Evolutionary conservation across 2,888 invertebrate genomes (phyloP), one percentile per base, ranked within the genome.

Genomic region (Caenorhabditis plicata): DNA sequence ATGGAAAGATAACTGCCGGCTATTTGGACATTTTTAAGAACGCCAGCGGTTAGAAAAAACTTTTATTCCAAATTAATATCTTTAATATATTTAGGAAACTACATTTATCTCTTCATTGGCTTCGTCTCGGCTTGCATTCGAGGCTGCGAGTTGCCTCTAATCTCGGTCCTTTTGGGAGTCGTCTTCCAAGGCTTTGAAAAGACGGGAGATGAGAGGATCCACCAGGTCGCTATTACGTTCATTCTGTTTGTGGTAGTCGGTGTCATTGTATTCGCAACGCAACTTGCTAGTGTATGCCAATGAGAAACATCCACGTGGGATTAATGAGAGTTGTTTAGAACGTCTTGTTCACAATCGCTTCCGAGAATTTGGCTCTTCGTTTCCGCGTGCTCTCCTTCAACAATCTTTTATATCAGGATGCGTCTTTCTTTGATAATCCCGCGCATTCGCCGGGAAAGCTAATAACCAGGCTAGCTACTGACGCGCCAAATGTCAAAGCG

Each of bases 91-190:
- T 40, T n/a, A 40, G 68, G 68, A 38, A 58, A 73, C 40, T 72
- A 74, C 40, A 27, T 56, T 22, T 64, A 41, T 38, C 53, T 75
- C 45, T 52, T 55, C 32, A 26, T 57, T 13, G 73, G 70, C 19
- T 35, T 57, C 3, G 51, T 71, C 15, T 43, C 38, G 19, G 66
- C 71, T n/a, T 26, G 81, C 8, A 68, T 83, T 29, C 81, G 82
- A 56, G 84, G 84, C 9, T 80, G 81, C n/a, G 77, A 82, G 13
- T 80, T 83, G 71, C 84, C 84, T 3, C 79, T 81, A 2, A 82
- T 83, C 64, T 81, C 84, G 26, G 72, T 84, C 27, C 81, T 83
- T 3, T 70, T 70, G 40, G 68, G 64, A 22, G 66, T 71, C 44
- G 64, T 69, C 1, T 71, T 75, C 51, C 64, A 72, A 54, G 72